Evolutionary conservation across 2,888 invertebrate genomes (phyloP).

Genomic region (Sinohyriopsis cumingii): DNA sequence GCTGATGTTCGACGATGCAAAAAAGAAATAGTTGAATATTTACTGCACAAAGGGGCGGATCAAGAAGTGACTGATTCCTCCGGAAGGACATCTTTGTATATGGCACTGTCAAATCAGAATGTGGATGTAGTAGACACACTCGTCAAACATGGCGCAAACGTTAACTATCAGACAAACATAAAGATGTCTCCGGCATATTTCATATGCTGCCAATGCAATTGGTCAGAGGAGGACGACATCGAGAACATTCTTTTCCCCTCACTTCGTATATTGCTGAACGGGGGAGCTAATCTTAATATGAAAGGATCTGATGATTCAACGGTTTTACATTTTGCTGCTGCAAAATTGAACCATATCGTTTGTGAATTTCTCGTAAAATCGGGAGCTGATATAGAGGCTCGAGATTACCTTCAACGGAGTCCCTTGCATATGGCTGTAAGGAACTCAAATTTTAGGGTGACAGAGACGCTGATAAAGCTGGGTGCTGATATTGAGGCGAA

Average conservation of each 20-base stretch:
- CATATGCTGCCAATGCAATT: constrained; percentile 2
- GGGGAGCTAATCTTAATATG: constrained; percentile 11
- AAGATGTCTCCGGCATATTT: constrained; percentile 12
- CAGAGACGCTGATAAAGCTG: constrained; percentile 2
- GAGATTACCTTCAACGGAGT: constrained; percentile 17
- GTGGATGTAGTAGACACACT: constrained; percentile 9
- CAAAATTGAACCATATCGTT: not conserved
- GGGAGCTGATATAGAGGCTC: constrained; percentile 9
- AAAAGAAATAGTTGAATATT: constrained; percentile 12
- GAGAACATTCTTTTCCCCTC: constrained; percentile 8
- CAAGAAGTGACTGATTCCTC: constrained; percentile 10
- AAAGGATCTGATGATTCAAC: constrained; percentile 13
- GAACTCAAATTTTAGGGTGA: constrained; percentile 11
- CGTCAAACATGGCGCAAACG: constrained; percentile 1
- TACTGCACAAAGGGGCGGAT: constrained; percentile 20
- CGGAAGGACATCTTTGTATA: constrained; percentile 10
- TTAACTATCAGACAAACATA: not conserved
- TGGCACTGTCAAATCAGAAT: constrained; percentile 5
- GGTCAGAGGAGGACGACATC: constrained; percentile 2
- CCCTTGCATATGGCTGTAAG: constrained; percentile 20
- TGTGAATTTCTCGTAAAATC: constrained; percentile 1
- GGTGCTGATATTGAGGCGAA: constrained; percentile 12
- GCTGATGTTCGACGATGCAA: not conserved
- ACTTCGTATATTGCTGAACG: constrained; percentile 1
- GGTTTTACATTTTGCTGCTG: constrained; percentile 17